Conservation (phyloP, 2,888 invertebrate species). For the Iphiclides podalirius region DNA sequence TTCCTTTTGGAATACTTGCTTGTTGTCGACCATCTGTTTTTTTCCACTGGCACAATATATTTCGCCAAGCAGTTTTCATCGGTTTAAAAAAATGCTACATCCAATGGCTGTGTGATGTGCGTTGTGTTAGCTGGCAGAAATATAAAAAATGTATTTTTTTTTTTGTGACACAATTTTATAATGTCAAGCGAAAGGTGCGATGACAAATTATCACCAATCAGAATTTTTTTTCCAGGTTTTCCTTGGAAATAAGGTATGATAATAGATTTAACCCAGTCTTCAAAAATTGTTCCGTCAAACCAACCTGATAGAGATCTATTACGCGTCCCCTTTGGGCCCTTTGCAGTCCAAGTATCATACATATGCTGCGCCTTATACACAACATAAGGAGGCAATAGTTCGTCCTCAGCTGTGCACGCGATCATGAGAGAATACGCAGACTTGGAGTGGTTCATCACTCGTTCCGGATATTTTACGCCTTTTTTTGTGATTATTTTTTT, state of each 20-base stretch:
- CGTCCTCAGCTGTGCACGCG: background rate
- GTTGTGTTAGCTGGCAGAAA: background rate
- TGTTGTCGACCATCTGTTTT: constrained; percentile 23
- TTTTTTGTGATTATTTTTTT: background rate
- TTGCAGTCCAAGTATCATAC: background rate
- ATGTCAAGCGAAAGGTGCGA: background rate
- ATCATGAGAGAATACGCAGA: background rate
- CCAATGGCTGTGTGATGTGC: background rate
- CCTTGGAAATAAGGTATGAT: background rate
- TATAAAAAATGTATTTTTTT: background rate
- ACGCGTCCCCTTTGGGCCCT: background rate
- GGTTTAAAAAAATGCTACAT: background rate
- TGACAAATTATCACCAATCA: background rate
- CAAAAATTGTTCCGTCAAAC: background rate
- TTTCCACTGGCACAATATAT: constrained; percentile 26
- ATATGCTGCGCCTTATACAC: background rate
- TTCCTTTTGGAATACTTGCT: constrained; percentile 27
- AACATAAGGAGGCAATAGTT: background rate
- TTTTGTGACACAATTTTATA: background rate
- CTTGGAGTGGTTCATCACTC: background rate
- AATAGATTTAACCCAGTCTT: constrained; percentile 1
- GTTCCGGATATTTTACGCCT: background rate
- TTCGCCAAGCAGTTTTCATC: constrained; percentile 28
- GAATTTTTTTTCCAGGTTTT: background rate
- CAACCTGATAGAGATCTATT: background rate